Evolutionary conservation across 1,140 invertebrate species (phyloP), one percentile per base, ranked within the genome.

Genomic region (Calephelis virginiensis): DNA sequence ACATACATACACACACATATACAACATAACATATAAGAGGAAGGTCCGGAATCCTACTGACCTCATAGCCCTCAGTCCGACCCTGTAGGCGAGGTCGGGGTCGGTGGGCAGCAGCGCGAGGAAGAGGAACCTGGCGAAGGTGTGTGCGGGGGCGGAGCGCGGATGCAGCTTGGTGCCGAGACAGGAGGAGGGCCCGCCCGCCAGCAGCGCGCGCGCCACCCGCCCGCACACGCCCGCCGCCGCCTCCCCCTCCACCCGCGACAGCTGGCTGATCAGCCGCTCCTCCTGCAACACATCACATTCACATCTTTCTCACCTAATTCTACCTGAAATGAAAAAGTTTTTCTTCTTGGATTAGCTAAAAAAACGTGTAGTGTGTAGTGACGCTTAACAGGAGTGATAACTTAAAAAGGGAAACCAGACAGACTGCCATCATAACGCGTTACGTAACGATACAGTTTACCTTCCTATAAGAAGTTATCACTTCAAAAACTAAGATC

Each of bases 91-190:
- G 28, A 97, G 91, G 71, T 97, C 95, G 1, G 94, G 92, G 86
- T 97, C 95, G 74, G 94, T 93, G 64, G 93, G 93, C 63, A 96
- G 87, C 50, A 97, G 90, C 10, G 95, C 94, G 48, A 94, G 93
- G 89, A 97, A 97, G 62, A 97, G 90, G 81, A 95, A 97, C 66
- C 95, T 91, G 12, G 96, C 96, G 89, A 96, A 96, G 43, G 95
- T 96, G 82, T 97, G 96, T 93, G 97, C 96, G 12, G 96, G 96
- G 61, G 96, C 93, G 3, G 93, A 93, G 75, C 97, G 95, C 0
- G 95, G 94, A 83, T 96, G 96, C 67, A 97, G 95, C 14, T 94
- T 94, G 59, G 94, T 92, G 38, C 96, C 96, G 7, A 92, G 90
- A 9, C 95, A 96, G 77, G 95, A 95, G 7, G 94, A 93, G 0